Evolutionary conservation across 2,113 vertebrate genomes (phyloP), one percentile per base, ranked within the genome.

Genomic region (Rhea pennata): DNA sequence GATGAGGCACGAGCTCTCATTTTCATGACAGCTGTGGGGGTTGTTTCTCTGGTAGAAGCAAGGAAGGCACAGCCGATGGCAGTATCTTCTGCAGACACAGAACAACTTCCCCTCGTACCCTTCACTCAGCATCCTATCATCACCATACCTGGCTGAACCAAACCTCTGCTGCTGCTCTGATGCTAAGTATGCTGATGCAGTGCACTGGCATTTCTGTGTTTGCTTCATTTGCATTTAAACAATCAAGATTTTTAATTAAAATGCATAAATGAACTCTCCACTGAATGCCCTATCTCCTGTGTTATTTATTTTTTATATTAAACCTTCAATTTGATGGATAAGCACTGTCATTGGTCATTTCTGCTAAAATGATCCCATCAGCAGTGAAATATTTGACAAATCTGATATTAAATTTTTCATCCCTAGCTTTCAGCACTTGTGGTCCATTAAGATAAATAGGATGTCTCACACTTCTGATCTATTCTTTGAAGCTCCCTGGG

Each of bases 271-370:
- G 96, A 96, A 95, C 76, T 69, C 76, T 42, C 42, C 75, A 27
- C 27, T 29, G 80, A 86, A 67, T 91, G 79, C 48, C 64, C 91
- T 19, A 89, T 93, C 87, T 96, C 82, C 87, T 4, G 0, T 16
- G 93, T 91, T 97, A 96, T 95, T 95, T 97, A 97, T 96, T 96
- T 96, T 96, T 96, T 93, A 96, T 95, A 94, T 78, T 74, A 94
- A 92, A 90, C 87, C 92, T 96, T 96, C 95, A 95, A 0, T 95
- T 91, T 97, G 96, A 96, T 95, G 96, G 96, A 96, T 96, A 95
- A 95, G 94, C n/a, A 27, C 64, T 71, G 67, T 88, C 93, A 95
- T 85, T 97, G 95, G 95, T 96, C 96, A 97, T 96, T 96, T 80
- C 95, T 95, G 92, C 78, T 94, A 92, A 96, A 96, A 96, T 95